Conservation (phyloP, 2,888 invertebrate species). For the Masnerella sp. region DNA sequence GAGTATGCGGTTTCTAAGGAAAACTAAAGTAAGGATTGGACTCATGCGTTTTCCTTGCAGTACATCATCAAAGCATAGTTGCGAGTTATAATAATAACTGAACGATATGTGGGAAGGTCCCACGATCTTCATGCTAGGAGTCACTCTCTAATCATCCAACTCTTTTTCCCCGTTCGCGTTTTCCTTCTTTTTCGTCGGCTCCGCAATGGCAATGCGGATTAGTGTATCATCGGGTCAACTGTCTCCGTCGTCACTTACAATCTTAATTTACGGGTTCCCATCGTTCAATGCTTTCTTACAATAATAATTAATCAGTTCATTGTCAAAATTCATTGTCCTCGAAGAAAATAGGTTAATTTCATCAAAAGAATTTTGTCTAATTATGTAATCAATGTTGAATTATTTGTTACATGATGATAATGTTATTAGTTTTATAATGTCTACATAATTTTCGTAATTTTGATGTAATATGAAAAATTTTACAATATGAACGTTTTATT, state of each 20-base stretch:
- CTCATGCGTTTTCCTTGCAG: constrained; percentile 1
- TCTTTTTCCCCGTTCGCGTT: constrained; percentile 22
- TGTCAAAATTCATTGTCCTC: constrained; percentile 16
- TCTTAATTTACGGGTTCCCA: constrained; percentile 29
- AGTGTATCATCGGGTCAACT: constrained; percentile 55
- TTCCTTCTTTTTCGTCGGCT: constrained; percentile 36
- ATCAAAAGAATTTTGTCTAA: neutral
- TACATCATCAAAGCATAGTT: constrained; percentile 6
- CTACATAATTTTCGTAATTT: no score
- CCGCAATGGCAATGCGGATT: constrained; percentile 49
- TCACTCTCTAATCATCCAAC: constrained; percentile 56
- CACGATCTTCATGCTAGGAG: constrained; percentile 59
- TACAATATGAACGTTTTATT: no score
- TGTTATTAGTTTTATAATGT: no score
- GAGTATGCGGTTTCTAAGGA: constrained; percentile 1
- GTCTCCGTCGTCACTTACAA: constrained; percentile 23
- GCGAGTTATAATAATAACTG: constrained; percentile 39
- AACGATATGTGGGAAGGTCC: constrained; percentile 62
- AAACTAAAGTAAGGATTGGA: constrained; percentile 18
- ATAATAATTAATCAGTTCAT: neutral
- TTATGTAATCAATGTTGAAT: neutral
- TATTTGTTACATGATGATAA: no score
- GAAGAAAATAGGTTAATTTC: constrained; percentile 18
- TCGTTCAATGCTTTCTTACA: neutral
- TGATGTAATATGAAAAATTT: no score